Evolutionary conservation across 2,797 vertebrate species (phyloP), one percentile per base, ranked within the genome.

Genomic region (Perodicticus potto): DNA sequence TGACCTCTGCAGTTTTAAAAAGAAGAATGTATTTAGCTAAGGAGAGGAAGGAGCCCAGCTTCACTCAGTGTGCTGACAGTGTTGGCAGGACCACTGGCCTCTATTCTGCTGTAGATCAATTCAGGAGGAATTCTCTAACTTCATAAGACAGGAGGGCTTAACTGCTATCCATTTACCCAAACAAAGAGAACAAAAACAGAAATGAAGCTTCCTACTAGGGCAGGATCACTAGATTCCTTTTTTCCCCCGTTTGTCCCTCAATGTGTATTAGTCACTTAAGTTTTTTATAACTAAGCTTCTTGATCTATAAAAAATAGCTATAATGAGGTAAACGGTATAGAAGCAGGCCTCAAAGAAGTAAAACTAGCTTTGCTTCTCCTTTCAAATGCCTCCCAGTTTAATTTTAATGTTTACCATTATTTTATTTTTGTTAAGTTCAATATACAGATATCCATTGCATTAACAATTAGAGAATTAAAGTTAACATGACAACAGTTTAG

Each of bases 331-430:
- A 73, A 81, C 14, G 19, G 13, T 32, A 67, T 4, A 92, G 19
- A 94, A 70, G 32, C 73, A 92, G 77, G 29, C 19, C 45, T 78
- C 73, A 9, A 90, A 74, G 69, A 89, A 93, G 65, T 83, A 87
- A 80, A 86, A 86, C 11, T 6, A 65, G 49, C 37, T 83, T 74
- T 69, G 67, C 5, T 53, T 49, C 43, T 87, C 11, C 61, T 43
- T 86, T 92, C 20, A 91, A 90, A 65, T 82, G 4, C 86, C 43
- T 63, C 32, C 43, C 65, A 76, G 43, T 40, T 86, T 70, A 91
- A 81, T 45, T 16, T 53, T 16, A 53, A 53, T 53, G 49, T 53
- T 53, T 53, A 53, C 49, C 49, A 53, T 53, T 53, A 5, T 53
- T 53, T 53, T 53, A 53, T 53, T 53, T 53, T 53, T 53, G 7